Evolutionary conservation across 2,113 vertebrate species (phyloP).

Genomic region (Pseudonaja textilis): DNA sequence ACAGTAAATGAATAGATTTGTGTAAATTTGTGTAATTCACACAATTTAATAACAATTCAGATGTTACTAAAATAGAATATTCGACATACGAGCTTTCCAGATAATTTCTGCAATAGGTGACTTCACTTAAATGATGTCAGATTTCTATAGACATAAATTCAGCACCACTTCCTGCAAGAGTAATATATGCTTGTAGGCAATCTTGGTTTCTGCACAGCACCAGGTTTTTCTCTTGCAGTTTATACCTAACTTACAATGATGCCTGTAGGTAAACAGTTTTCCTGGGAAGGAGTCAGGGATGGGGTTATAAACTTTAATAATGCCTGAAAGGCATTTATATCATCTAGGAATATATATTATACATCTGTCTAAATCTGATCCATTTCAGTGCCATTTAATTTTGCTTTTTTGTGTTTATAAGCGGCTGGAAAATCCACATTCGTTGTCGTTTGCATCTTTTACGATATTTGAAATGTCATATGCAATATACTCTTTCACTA

Average conservation of each 20-base stretch:
- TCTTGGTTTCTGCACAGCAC: background rate
- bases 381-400: background rate
- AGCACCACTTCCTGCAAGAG: background rate
- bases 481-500: background rate
- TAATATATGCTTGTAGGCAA: background rate
- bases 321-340: background rate
- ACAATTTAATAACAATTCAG: background rate
- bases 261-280: background rate
- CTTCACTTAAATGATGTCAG: too few species aligned
- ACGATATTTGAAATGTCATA: background rate
- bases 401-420: background rate
- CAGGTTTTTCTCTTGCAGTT: background rate
- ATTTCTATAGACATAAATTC: too few species aligned
- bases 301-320: background rate
- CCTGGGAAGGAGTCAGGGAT: background rate
- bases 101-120: too few species aligned
- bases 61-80: background rate
- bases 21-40: slow-evolving; percentile 20
- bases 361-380: background rate
- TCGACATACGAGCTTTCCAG: too few species aligned
- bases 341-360: background rate
- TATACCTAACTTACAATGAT: background rate
- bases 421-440: background rate
- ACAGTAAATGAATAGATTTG: slow-evolving; percentile 38
- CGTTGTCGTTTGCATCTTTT: background rate